phyloP scores from a whole-genome alignment of 2,888 invertebrate species.

The Adelognathus sp. region DNA sequence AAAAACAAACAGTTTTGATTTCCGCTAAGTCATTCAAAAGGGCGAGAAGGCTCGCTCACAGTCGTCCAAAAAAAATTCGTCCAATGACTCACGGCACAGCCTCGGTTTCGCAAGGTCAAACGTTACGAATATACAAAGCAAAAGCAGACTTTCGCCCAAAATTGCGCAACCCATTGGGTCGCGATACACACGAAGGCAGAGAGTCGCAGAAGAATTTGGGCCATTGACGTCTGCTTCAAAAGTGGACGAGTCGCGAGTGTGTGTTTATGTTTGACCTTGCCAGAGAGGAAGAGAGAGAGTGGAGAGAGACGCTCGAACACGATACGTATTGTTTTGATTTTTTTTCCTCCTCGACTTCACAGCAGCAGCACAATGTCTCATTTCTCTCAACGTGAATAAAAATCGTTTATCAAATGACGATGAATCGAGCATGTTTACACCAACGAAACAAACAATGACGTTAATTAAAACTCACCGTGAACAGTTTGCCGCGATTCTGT shows the following conservation, averaged over 20 bases:
- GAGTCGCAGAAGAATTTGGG: slow-evolving; percentile 46
- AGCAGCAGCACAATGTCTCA: too few species aligned
- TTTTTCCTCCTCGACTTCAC: neutral
- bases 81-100: slow-evolving; percentile 50
- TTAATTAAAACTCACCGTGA: slow-evolving; percentile 68
- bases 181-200: neutral
- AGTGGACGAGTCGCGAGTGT: neutral
- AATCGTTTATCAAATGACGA: neutral
- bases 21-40: too few species aligned
- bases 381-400: neutral
- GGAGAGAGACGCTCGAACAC: neutral
- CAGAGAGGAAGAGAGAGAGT: neutral
- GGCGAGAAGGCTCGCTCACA: too few species aligned
- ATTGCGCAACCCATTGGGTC: slow-evolving; percentile 43
- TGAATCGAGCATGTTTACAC: neutral
- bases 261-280: slow-evolving; percentile 19
- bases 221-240: slow-evolving; percentile 14
- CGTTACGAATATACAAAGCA: slow-evolving; percentile 23
- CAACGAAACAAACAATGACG: neutral
- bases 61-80: too few species aligned
- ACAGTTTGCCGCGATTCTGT: slow-evolving; percentile 66
- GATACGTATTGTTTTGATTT: neutral
- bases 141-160: slow-evolving; percentile 26
- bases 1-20: too few species aligned
- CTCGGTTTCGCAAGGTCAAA: slow-evolving; percentile 50